Evolutionary conservation across 2,888 invertebrate species (phyloP).

Genomic region (Conus canariensis): DNA sequence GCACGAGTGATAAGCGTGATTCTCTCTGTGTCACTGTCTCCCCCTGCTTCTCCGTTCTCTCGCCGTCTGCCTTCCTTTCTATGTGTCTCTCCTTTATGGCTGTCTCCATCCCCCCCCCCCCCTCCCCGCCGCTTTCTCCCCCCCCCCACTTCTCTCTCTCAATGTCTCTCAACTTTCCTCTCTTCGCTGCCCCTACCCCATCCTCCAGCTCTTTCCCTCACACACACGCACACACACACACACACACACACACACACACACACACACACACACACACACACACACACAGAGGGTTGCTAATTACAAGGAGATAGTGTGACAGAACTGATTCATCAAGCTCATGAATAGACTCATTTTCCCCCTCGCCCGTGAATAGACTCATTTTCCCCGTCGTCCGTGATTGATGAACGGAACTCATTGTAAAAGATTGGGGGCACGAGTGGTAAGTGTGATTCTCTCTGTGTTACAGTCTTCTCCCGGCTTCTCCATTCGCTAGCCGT

Average conservation of each 20-base stretch:
- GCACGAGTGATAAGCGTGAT: no score
- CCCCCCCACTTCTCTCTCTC: slow-evolving; percentile 30
- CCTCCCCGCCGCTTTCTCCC: not conserved
- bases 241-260: slow-evolving; percentile 34
- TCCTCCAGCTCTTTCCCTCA: not conserved
- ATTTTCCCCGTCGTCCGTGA: no score
- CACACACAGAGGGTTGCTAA: not conserved
- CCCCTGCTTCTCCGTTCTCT: no score
- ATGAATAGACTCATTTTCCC: no score
- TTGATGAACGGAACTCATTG: no score
- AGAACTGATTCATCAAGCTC: not conserved
- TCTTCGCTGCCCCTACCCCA: not conserved
- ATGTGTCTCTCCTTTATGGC: not conserved
- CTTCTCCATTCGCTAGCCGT: not conserved
- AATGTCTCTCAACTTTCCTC: slow-evolving; percentile 9
- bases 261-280: slow-evolving; percentile 18
- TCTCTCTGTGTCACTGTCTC: no score
- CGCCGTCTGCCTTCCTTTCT: no score
- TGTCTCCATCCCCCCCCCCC: not conserved
- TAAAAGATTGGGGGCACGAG: no score
- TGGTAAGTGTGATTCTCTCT: not conserved
- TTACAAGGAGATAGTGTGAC: not conserved
- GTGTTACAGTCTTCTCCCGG: no score
- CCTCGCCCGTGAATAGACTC: no score
- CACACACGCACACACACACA: not conserved